phyloP scores from a whole-genome alignment of 2,888 invertebrate species.

The Sicus ferrugineus region DNA sequence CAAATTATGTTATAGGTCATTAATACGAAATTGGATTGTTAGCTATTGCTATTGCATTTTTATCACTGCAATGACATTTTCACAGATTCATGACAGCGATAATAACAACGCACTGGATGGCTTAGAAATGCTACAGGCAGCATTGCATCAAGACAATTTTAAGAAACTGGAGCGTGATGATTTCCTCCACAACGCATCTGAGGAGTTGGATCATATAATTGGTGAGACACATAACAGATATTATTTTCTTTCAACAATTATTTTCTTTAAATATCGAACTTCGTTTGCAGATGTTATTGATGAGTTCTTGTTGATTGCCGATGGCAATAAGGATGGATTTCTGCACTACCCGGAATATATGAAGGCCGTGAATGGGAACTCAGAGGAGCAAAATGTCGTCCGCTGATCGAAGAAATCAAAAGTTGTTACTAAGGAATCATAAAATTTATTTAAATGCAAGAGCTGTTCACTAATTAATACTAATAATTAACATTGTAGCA shows the following conservation, averaged over 20 bases:
- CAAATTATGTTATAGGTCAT: too few relatives aligned
- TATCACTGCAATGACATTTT: too few relatives aligned
- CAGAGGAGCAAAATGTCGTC: constrained; percentile 29
- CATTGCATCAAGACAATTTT: constrained; percentile 67
- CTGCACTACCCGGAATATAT: constrained; percentile 85
- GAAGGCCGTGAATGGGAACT: constrained; percentile 51
- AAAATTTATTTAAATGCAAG: background rate
- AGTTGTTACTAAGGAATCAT: background rate
- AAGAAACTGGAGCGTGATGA: constrained; percentile 55
- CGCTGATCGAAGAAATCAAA: constrained; percentile 21
- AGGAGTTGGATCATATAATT: constrained; percentile 61
- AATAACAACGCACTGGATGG: constrained; percentile 90
- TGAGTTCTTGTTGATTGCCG: constrained; percentile 82
- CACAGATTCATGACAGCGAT: constrained; percentile 84
- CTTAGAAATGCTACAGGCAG: constrained; percentile 79
- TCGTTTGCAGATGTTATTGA: constrained; percentile 80
- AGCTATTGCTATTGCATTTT: too few relatives aligned
- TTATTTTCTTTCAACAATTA: background rate
- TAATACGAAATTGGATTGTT: background rate
- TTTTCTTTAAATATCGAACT: background rate
- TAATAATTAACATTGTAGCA: too few relatives aligned
- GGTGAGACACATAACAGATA: constrained; percentile 44
- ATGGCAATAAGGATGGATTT: constrained; percentile 84
- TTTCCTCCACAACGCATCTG: constrained; percentile 55
- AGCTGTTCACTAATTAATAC: too few relatives aligned